Evolutionary conservation across 2,888 invertebrate species (phyloP).

Genomic region (Tiliacea citrago): DNA sequence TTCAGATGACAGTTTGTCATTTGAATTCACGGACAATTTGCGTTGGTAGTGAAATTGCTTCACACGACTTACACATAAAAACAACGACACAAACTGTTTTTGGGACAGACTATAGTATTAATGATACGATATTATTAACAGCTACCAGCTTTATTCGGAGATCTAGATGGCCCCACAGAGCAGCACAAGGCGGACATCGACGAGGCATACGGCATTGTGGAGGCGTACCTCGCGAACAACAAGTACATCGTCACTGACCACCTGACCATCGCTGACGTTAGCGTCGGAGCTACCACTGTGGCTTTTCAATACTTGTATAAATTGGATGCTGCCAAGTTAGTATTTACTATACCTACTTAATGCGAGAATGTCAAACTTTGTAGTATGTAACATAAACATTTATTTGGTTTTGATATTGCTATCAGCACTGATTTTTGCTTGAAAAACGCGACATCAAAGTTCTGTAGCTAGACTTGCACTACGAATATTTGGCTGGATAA

Average conservation of each 20-base stretch:
- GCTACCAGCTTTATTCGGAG: constrained; percentile 69
- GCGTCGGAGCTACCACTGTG: constrained; percentile 68
- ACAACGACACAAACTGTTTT: too few species aligned
- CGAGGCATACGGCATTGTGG: constrained; percentile 68
- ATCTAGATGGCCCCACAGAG: constrained; percentile 59
- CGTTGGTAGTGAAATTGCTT: too few species aligned
- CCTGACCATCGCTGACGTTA: constrained; percentile 76
- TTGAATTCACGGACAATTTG: too few species aligned
- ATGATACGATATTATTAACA: constrained; percentile 30
- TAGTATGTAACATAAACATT: background rate
- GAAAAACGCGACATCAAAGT: background rate
- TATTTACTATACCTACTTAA: background rate
- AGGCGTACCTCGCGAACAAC: constrained; percentile 66
- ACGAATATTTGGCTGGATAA: background rate
- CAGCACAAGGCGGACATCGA: constrained; percentile 67
- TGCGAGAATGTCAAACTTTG: too few species aligned
- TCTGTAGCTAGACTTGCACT: background rate
- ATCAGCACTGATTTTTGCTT: too few species aligned
- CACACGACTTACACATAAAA: too few species aligned
- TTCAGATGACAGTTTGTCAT: too few species aligned
- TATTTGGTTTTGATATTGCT: background rate
- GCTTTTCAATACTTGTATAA: constrained; percentile 65
- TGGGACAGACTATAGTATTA: background rate
- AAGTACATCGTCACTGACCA: constrained; percentile 68
- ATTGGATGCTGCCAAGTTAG: constrained; percentile 69